Conservation (phyloP, 2,888 invertebrate species). For the Ophioninae sp. region DNA sequence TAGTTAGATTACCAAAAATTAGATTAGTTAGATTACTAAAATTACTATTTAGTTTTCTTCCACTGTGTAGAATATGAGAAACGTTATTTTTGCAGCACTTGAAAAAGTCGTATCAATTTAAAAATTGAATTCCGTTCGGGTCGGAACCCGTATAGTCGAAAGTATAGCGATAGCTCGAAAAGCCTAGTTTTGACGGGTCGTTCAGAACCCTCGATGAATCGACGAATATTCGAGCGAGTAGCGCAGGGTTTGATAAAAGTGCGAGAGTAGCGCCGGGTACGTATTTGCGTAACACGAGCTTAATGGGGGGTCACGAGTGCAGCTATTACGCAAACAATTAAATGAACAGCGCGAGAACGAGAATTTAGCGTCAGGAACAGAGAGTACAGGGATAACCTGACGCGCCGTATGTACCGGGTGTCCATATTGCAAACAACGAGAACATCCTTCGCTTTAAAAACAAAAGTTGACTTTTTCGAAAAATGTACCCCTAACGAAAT, state of each 20-base stretch:
- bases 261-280: constrained; percentile 16
- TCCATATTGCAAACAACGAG: background rate
- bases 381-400: background rate
- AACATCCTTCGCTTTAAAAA: background rate
- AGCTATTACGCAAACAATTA: constrained; percentile 58
- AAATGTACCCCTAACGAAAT: background rate
- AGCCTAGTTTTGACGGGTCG: background rate
- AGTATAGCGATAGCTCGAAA: background rate
- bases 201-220: background rate
- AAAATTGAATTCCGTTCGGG: too few relatives aligned
- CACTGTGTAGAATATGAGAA: too few relatives aligned
- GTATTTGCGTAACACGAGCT: constrained; percentile 44
- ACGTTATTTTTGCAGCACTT: too few relatives aligned
- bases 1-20: too few relatives aligned
- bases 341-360: constrained; percentile 23
- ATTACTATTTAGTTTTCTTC: too few relatives aligned
- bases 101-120: too few relatives aligned
- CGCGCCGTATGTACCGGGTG: background rate
- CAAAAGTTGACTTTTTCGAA: background rate
- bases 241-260: constrained; percentile 19
- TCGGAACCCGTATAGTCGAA: background rate
- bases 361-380: background rate
- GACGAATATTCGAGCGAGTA: background rate
- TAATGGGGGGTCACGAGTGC: constrained; percentile 53
- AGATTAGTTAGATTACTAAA: too few relatives aligned